phyloP scores from a whole-genome alignment of 2,797 vertebrate species.

The Phalloptychus januarius region DNA sequence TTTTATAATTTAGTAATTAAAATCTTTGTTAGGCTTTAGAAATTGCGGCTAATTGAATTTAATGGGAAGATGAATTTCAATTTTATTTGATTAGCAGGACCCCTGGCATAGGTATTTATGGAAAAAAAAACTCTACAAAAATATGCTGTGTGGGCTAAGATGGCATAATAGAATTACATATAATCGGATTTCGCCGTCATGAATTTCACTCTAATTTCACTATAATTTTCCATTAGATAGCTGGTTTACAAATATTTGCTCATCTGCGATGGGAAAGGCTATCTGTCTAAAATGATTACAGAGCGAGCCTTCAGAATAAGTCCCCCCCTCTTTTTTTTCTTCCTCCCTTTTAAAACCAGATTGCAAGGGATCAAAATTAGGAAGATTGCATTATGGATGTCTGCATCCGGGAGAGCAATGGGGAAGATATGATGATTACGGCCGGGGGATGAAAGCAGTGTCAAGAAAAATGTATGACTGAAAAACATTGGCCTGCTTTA shows the following conservation, averaged over 20 bases:
- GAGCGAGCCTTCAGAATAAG: conserved; percentile 87
- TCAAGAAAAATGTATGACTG: conserved; percentile 85
- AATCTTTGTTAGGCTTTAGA: conserved; percentile 99
- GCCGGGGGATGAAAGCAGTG: conserved; percentile 85
- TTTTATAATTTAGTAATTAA: conserved; percentile 99
- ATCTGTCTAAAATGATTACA: conserved; percentile 99
- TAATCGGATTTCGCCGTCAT: conserved; percentile 99
- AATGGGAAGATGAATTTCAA: conserved; percentile 99
- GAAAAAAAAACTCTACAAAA: conserved; percentile 98
- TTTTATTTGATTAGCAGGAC: conserved; percentile 99
- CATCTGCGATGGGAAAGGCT: conserved; percentile 99
- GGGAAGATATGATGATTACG: conserved; percentile 86
- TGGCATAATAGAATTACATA: conserved; percentile 99
- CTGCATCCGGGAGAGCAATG: conserved; percentile 87
- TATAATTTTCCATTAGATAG: conserved; percentile 99
- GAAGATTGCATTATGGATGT: conserved; percentile 88
- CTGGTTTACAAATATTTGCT: conserved; percentile 99
- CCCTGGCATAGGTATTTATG: conserved; percentile 99
- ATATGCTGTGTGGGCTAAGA: conserved; percentile 99
- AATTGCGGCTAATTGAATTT: conserved; percentile 99
- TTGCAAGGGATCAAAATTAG: conserved; percentile 88
- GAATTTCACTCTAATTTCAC: conserved; percentile 99
- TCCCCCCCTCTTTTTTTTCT: conserved; percentile 74
- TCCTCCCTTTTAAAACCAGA: conserved; percentile 88
- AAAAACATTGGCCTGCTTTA: conserved; percentile 80